These are phyloP conservation scores for Sphecodes monilicornis DNA, from an alignment of 2,888 invertebrate genomes.

Conservation along the genomic window DNA sequence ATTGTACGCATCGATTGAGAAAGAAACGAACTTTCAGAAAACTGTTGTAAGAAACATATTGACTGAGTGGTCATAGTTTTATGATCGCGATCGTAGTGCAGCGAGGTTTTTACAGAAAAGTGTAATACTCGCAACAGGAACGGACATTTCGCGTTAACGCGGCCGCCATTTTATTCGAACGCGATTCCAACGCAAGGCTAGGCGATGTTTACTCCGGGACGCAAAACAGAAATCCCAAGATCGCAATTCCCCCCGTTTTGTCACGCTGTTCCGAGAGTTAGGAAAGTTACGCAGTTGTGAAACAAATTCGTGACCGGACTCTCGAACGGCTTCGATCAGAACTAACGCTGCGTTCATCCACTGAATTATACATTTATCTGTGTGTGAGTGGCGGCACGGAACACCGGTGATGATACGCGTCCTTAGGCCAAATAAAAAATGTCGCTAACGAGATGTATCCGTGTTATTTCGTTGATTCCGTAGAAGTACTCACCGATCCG, in stretches of 20 bases:
- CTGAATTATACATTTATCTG: constrained; percentile 57
- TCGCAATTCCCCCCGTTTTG: constrained; percentile 35
- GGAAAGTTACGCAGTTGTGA: constrained; percentile 56
- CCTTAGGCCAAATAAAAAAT: constrained; percentile 23
- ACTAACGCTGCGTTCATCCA: constrained; percentile 40
- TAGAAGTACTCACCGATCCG: constrained; percentile 61
- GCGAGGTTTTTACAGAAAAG: constrained; percentile 9
- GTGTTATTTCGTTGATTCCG: constrained; percentile 59
- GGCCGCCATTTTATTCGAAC: background rate
- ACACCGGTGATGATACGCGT: constrained; percentile 34
- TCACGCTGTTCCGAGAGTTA: constrained; percentile 46
- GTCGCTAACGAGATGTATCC: constrained; percentile 60
- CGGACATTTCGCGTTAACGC: background rate
- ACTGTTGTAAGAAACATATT: too few species aligned
- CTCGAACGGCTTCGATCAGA: constrained; percentile 31
- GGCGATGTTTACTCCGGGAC: constrained; percentile 13
- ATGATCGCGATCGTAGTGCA: too few species aligned
- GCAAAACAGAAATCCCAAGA: constrained; percentile 32
- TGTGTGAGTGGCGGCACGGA: constrained; percentile 43
- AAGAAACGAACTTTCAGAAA: too few species aligned
- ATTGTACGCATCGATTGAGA: too few species aligned
- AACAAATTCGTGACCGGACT: constrained; percentile 56
- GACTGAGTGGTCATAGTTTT: too few species aligned
- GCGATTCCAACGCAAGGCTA: background rate
- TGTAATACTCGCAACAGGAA: background rate